A percentile compares a stretch with the other conserved stretches of the same genome.
These are phyloP conservation scores for Epiblema foenella DNA, from an alignment of 2,888 invertebrate species.

Conservation along the genomic window DNA sequence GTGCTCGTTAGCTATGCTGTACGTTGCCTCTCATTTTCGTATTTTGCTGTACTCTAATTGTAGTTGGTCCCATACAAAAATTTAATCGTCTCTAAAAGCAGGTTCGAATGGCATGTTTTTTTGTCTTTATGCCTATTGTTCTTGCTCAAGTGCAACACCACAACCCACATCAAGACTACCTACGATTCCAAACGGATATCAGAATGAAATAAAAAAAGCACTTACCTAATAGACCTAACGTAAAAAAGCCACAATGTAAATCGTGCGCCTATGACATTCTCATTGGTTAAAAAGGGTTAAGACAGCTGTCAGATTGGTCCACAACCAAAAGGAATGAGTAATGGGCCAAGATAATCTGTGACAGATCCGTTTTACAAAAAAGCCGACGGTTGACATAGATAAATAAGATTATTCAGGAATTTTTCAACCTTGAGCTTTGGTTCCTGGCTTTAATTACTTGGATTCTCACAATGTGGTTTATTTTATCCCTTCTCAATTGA, in stretches of 20 bases:
- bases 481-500: slow-evolving; percentile 46
- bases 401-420: slow-evolving; percentile 81
- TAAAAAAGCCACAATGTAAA: slow-evolving; percentile 69
- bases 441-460: slow-evolving; percentile 81
- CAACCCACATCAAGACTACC: slow-evolving; percentile 46
- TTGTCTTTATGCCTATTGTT: not conserved
- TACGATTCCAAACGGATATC: slow-evolving; percentile 57
- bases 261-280: slow-evolving; percentile 78
- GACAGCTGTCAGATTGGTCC: slow-evolving; percentile 82
- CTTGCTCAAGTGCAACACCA: slow-evolving; percentile 21
- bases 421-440: slow-evolving; percentile 70
- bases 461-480: slow-evolving; percentile 80
- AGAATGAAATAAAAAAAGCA: slow-evolving; percentile 69
- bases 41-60: no score
- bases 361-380: slow-evolving; percentile 83
- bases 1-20: no score
- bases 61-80: no score
- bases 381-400: slow-evolving; percentile 80
- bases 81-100: no score
- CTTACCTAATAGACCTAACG: slow-evolving; percentile 56
- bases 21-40: no score
- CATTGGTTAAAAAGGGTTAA: slow-evolving; percentile 84
- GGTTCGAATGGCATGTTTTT: no score
- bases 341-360: slow-evolving; percentile 81
- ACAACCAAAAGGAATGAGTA: slow-evolving; percentile 79